Conservation (phyloP, 2,797 vertebrate species). For the Acipenser transmontanus region DNA sequence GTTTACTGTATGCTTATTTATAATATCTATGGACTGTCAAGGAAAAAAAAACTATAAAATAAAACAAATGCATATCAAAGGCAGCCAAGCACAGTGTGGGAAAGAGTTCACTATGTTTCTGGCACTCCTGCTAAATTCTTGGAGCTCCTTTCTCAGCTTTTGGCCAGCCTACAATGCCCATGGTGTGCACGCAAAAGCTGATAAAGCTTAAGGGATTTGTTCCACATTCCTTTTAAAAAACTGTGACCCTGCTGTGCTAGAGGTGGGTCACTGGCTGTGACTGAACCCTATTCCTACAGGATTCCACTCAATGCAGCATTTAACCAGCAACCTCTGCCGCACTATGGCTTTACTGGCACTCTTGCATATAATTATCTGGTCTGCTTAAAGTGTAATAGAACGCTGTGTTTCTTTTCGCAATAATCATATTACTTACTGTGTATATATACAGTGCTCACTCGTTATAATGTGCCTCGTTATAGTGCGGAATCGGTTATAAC, state of each 20-base stretch:
- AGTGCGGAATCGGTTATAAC: too few species aligned
- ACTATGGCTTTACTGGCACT: too few species aligned
- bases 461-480: too few species aligned
- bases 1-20: too few species aligned
- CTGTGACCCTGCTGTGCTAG: slow-evolving; percentile 43
- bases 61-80: slow-evolving; percentile 48
- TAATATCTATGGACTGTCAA: too few species aligned
- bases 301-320: too few species aligned
- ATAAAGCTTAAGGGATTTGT: slow-evolving; percentile 67
- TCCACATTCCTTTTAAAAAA: slow-evolving; percentile 70
- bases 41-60: slow-evolving; percentile 5
- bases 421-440: too few species aligned
- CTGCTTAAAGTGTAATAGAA: too few species aligned
- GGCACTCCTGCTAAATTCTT: slow-evolving; percentile 51
- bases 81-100: slow-evolving; percentile 25
- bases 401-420: too few species aligned
- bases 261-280: slow-evolving; percentile 39
- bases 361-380: too few species aligned
- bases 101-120: slow-evolving; percentile 52
- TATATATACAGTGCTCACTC: too few species aligned
- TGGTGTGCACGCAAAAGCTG: slow-evolving; percentile 41
- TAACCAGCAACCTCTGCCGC: too few species aligned
- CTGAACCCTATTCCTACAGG: neutral
- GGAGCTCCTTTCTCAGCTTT: slow-evolving; percentile 48
- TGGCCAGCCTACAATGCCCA: slow-evolving; percentile 50